Evolutionary conservation across 2,888 invertebrate genomes (phyloP).

Genomic region (Penaeus monodon): DNA sequence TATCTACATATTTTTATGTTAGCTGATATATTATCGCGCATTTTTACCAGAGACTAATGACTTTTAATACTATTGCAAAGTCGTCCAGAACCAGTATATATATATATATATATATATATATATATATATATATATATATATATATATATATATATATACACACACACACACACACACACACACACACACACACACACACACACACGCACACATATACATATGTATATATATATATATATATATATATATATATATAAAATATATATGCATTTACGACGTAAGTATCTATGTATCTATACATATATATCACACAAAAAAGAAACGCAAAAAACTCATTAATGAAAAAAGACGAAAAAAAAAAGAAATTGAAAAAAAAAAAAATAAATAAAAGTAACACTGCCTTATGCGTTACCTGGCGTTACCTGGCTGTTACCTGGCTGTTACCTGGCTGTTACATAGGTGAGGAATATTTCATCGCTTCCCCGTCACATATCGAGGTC

Average conservation of each 20-base stretch:
- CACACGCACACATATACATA: background rate
- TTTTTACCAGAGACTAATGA: too few relatives aligned
- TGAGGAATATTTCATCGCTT: background rate
- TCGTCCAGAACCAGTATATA: background rate
- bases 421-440: background rate
- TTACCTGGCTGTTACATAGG: background rate
- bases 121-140: too few relatives aligned
- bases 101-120: conserved; percentile 10
- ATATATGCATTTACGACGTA: conserved; percentile 1
- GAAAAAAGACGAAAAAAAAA: background rate
- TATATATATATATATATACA: conserved; percentile 4
- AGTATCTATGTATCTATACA: background rate
- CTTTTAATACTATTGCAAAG: too few relatives aligned
- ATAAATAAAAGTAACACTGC: too few relatives aligned
- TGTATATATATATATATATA: background rate
- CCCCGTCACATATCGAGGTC: background rate
- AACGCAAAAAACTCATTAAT: background rate
- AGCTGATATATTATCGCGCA: too few relatives aligned
- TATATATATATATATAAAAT: conserved; percentile 16
- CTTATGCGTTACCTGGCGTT: background rate
- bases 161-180: conserved; percentile 16
- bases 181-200: background rate
- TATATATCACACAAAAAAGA: background rate
- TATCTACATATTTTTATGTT: too few relatives aligned
- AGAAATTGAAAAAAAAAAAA: too few relatives aligned